Evolutionary conservation across 2,113 vertebrate genomes (phyloP).

Genomic region (Daphoenositta chrysoptera): DNA sequence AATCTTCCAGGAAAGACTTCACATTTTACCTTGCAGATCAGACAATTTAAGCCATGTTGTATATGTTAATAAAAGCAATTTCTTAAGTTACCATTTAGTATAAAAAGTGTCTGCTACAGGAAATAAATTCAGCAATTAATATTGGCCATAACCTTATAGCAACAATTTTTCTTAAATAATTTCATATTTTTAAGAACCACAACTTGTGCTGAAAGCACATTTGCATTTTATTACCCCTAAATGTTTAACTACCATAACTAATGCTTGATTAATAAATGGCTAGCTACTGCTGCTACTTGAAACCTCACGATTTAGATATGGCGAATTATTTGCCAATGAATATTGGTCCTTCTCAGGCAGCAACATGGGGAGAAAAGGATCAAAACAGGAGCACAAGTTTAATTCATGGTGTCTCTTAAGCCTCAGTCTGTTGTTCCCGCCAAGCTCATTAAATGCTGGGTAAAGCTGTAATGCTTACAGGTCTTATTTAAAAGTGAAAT

Average conservation of each 20-base stretch:
- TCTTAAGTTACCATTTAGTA: slow-evolving; percentile 68
- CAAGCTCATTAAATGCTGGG: not conserved
- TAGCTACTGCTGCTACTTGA: slow-evolving; percentile 16
- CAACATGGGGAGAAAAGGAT: not conserved
- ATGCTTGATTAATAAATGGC: slow-evolving; percentile 66
- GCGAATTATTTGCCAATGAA: not conserved
- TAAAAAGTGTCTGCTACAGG: slow-evolving; percentile 71
- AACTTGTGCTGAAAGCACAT: slow-evolving; percentile 53
- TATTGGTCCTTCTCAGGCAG: not conserved
- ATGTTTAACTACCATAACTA: slow-evolving; percentile 70
- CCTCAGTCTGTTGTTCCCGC: not conserved
- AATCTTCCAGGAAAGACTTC: not conserved
- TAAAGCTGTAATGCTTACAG: not conserved
- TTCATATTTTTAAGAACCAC: slow-evolving; percentile 57
- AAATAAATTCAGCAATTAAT: slow-evolving; percentile 79
- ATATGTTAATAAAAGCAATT: slow-evolving; percentile 59
- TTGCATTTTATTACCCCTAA: slow-evolving; percentile 74
- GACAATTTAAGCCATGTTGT: not conserved
- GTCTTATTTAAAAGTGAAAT: not conserved
- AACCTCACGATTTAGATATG: not conserved
- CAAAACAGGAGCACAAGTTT: not conserved
- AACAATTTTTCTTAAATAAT: slow-evolving; percentile 65
- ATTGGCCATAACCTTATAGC: slow-evolving; percentile 68
- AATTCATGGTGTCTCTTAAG: not conserved
- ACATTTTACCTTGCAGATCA: not conserved